Percentiles rank a stretch among this genome's conserved stretches.
Evolutionary conservation across 1,140 invertebrate species (phyloP).

Genomic region (Apis cerana): DNA sequence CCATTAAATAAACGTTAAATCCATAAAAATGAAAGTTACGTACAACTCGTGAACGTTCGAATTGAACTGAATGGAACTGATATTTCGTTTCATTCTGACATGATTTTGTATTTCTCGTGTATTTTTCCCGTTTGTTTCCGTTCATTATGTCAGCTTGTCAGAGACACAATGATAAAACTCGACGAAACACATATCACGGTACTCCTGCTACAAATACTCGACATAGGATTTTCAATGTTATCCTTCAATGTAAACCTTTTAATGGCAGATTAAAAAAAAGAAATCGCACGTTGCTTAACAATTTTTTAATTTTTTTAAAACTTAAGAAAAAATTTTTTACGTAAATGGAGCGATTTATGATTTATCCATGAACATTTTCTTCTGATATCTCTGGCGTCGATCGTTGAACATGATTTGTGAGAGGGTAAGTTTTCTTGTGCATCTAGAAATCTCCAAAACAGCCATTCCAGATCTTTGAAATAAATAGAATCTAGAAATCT

Average conservation of each 20-base stretch:
- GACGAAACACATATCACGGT: constrained; percentile 7
- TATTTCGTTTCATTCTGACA: not conserved
- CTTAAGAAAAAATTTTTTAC: not conserved
- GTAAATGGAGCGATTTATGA: not conserved
- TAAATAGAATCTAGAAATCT: not conserved
- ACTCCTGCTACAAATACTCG: not conserved
- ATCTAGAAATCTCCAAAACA: constrained; percentile 42
- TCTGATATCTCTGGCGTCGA: not conserved
- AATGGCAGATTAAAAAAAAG: not conserved
- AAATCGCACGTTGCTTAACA: not conserved
- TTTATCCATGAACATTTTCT: not conserved
- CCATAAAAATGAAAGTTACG: not conserved
- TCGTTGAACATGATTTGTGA: not conserved
- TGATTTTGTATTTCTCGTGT: not conserved
- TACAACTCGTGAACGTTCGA: not conserved
- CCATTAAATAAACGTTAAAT: too few species aligned
- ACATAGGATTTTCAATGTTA: not conserved
- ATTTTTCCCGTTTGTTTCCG: not conserved
- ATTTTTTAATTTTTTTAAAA: too few species aligned
- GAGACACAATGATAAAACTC: not conserved
- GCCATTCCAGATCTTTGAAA: constrained; percentile 58
- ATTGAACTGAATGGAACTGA: not conserved
- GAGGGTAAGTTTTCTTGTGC: constrained; percentile 21
- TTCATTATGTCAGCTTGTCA: not conserved
- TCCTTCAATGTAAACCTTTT: not conserved